A percentile compares a stretch with the other conserved stretches of the same genome.
Evolutionary conservation across 2,888 invertebrate species (phyloP).

Genomic region (Euclidia mi): DNA sequence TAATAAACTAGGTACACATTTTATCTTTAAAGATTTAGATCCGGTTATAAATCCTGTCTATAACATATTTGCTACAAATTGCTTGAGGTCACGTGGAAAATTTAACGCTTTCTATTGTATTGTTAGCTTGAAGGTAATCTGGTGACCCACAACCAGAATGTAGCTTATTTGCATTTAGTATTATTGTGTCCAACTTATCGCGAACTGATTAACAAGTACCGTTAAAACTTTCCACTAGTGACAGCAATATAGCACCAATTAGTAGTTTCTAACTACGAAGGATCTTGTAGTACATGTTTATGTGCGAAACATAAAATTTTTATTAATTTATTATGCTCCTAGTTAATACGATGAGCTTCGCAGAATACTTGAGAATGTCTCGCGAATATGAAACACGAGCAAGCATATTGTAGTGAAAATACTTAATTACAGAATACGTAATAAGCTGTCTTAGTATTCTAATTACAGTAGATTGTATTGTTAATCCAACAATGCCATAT

Average conservation of each 20-base stretch:
- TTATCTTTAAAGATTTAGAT: slow-evolving; percentile 11
- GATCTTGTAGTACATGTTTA: no score
- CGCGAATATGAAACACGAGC: no score
- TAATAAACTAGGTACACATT: slow-evolving; percentile 14
- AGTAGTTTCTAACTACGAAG: background rate
- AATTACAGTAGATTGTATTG: no score
- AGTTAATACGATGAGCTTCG: no score
- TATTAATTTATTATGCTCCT: no score
- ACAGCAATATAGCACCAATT: slow-evolving; percentile 3
- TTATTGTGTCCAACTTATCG: slow-evolving; percentile 21
- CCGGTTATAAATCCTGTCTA: slow-evolving; percentile 17
- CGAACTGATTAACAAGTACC: slow-evolving; percentile 23
- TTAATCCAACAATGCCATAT: no score
- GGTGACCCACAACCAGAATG: no score
- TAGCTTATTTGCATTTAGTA: slow-evolving; percentile 13
- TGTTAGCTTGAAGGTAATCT: background rate
- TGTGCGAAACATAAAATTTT: no score
- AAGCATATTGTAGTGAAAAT: no score
- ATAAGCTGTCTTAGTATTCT: no score
- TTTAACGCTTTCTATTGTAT: background rate
- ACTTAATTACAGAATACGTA: no score
- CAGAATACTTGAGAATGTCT: no score
- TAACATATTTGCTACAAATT: slow-evolving; percentile 15
- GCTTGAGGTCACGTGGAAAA: slow-evolving; percentile 12
- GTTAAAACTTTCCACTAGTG: slow-evolving; percentile 18